phyloP scores from a whole-genome alignment of 1,140 invertebrate genomes.

The Pogonomyrmex barbatus region DNA sequence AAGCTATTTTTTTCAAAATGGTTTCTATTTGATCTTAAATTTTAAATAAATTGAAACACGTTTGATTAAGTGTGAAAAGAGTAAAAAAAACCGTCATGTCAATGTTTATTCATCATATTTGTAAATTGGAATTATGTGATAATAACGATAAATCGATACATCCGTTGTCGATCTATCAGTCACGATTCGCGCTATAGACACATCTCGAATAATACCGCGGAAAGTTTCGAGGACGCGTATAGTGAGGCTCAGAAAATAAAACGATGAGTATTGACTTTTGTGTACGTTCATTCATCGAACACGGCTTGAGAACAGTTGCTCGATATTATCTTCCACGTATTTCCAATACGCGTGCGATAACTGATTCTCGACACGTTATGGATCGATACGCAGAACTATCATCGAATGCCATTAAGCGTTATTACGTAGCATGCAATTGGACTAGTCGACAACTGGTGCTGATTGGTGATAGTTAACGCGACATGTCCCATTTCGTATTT shows the following conservation, averaged over 20 bases:
- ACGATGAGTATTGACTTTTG: constrained; percentile 7
- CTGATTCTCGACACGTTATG: neutral
- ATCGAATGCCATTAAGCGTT: constrained; percentile 17
- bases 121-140: neutral
- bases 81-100: constrained; percentile 1
- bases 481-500: constrained; percentile 49
- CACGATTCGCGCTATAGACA: neutral
- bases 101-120: neutral
- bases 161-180: neutral
- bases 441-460: constrained; percentile 42
- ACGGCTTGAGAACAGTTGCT: neutral
- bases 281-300: neutral
- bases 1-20: neutral
- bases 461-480: constrained; percentile 36
- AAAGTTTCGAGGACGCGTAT: neutral
- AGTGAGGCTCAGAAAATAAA: neutral
- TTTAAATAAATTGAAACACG: neutral
- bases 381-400: constrained; percentile 16
- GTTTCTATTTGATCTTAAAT: neutral
- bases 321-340: neutral
- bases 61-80: neutral
- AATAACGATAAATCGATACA: constrained; percentile 5
- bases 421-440: neutral
- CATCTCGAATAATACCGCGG: neutral
- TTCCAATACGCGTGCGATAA: neutral